phyloP scores from a whole-genome alignment of 1,140 invertebrate species.

The Druon quercuslanigerum region DNA sequence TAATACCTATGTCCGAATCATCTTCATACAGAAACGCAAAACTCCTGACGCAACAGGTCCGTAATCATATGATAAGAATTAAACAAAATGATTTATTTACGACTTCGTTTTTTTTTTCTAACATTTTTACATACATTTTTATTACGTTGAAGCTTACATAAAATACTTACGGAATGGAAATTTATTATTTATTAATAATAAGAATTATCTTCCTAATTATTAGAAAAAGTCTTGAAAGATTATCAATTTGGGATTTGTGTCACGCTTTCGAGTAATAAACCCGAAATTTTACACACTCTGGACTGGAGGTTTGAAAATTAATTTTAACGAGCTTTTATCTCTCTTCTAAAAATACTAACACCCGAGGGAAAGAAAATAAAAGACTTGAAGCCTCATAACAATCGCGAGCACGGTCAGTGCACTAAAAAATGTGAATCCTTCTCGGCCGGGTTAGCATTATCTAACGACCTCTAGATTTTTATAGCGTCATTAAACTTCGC shows the following conservation, averaged over 20 bases:
- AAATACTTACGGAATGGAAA: no score
- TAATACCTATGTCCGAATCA: slow-evolving; percentile 45
- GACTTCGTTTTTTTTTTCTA: no score
- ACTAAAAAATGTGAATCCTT: slow-evolving; percentile 59
- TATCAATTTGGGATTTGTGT: neutral
- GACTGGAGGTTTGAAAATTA: slow-evolving; percentile 32
- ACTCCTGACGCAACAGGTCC: slow-evolving; percentile 47
- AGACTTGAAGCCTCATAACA: slow-evolving; percentile 49
- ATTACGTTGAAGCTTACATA: no score
- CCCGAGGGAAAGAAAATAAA: slow-evolving; percentile 50
- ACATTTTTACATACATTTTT: no score
- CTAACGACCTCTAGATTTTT: slow-evolving; percentile 66
- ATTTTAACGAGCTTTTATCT: slow-evolving; percentile 48
- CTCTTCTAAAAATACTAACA: slow-evolving; percentile 52
- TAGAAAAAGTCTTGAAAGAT: neutral
- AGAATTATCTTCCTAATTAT: neutral
- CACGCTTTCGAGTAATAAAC: slow-evolving; percentile 18
- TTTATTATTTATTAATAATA: no score
- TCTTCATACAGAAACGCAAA: slow-evolving; percentile 39
- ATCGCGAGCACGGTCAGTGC: slow-evolving; percentile 58
- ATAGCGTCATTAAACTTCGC: slow-evolving; percentile 67
- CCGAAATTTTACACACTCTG: neutral
- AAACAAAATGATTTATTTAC: no score
- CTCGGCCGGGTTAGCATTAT: slow-evolving; percentile 57
- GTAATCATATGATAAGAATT: slow-evolving; percentile 9